phyloP scores from a whole-genome alignment of 2,797 vertebrate species.

The Coregonus ussuriensis region DNA sequence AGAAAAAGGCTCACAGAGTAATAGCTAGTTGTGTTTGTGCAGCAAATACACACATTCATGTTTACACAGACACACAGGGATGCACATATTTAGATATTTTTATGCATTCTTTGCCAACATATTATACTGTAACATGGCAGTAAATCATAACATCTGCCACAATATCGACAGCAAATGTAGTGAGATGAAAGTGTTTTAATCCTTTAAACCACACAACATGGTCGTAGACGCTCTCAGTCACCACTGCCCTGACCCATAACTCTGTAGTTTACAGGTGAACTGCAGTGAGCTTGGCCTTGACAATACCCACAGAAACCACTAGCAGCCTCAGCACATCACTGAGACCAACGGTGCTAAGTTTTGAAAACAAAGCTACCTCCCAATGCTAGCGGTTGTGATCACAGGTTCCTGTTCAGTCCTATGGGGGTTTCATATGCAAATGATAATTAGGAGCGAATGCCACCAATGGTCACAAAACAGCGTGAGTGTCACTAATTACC shows the following conservation, averaged over 20 bases:
- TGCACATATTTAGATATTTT: not conserved
- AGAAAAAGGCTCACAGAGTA: not conserved
- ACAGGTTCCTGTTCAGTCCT: conserved; percentile 52
- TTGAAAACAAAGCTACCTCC: conserved; percentile 34
- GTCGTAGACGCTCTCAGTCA: too few relatives aligned
- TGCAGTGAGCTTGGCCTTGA: not conserved
- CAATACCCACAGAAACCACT: not conserved
- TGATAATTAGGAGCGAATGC: conserved; percentile 64
- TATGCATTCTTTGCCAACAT: not conserved
- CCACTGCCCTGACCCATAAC: not conserved
- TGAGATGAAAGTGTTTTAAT: not conserved
- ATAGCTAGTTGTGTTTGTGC: not conserved
- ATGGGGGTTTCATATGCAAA: conserved; percentile 62
- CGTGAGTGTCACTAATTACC: conserved; percentile 69
- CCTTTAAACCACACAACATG: too few relatives aligned
- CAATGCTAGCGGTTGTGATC: conserved; percentile 46
- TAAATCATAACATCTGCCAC: not conserved
- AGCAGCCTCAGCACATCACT: not conserved
- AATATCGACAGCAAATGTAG: not conserved
- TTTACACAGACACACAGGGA: not conserved
- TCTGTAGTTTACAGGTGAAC: not conserved
- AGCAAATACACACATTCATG: not conserved
- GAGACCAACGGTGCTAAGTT: conserved; percentile 22
- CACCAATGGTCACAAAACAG: conserved; percentile 58
- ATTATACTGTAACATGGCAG: not conserved